Base-by-base conservation (phyloP, 2,797 vertebrate species). In the Hozukius guyotensis region DNA sequence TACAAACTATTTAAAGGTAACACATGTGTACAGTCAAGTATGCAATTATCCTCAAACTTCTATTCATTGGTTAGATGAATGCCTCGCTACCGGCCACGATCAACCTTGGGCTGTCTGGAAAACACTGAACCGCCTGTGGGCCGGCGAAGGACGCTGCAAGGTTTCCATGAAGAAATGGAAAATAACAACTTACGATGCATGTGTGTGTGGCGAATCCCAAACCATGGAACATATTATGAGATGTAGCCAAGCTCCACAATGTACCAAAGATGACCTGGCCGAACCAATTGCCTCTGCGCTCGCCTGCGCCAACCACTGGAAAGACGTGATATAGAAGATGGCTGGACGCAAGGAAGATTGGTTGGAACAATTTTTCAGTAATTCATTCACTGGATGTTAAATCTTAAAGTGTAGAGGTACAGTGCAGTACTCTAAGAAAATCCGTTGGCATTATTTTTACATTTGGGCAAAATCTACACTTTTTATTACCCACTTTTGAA, bases 221-320 rank as follows among this genome's bases (percentile, higher is more conserved):
- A 38, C 13, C 36, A 38, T 38, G 0, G 0, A 38, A 14, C 36
- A 38, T 13, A 38, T 38, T 5, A 0, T 38, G 36, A 38, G 36
- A 38, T 38, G 0, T 0, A 38, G 36, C 36, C 36, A 38, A 38
- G 36, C 36, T 38, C 36, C 36, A 38, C 36, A 38, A 38, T 38
- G 36, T 38, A 38, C 1, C 36, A 38, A 38, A 38, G 36, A 14
- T 38, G 36, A 38, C 5, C 36, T 38, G 0, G 36, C 13, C 36
- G 36, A 38, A 38, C 36, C 13, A 14, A 38, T 14, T 38, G 36
- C 36, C 13, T 5, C 0, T 38, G 36, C 36, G 36, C 0, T 14
- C 36, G 36, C 36, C 36, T 38, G 36, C 5, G 36, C 13, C 36
- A 14, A 38, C 36, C 36, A 6, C 36, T 38, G 36, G 36, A 38